Evolutionary conservation across 2,113 vertebrate species (phyloP), one percentile per base, ranked within the genome.

Genomic region (Scatophagus argus): DNA sequence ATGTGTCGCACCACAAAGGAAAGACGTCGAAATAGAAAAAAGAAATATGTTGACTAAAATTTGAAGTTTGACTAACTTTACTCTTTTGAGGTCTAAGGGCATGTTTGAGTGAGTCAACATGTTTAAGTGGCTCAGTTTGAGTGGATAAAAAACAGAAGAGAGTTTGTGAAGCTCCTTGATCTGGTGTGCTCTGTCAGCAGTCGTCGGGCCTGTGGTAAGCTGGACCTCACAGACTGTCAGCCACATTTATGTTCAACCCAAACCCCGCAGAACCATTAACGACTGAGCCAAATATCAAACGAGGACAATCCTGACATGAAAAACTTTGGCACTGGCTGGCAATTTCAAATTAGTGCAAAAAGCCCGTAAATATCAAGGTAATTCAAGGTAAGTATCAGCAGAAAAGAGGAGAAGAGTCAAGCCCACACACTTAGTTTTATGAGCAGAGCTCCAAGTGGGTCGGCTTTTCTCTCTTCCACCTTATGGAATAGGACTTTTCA

Each of bases 221-320:
- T 12, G 66, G 79, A 85, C 83, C 85, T 85, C 88, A 86, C 88
- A 88, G 72, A 55, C 76, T 49, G 78, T 69, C 83, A 60, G 62
- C 76, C 86, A 36, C 77, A 79, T 73, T 84, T 41, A 83, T 43
- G 44, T 65, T 81, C 1, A 67, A 67, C 59, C 56, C 16, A 46
- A 75, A 68, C 77, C 56, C 54, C 32, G 61, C 62, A 54, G 68
- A 74, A 34, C 36, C 34, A 38, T 32, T 8, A 27, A 31, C 8
- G 34, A 34, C 44, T 0, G 9, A 62, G 46, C 49, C 34, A 17
- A 55, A 66, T 9, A 62, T 51, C 9, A 69, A 52, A 83, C 54
- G 55, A 70, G 49, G 51, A 67, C 62, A 72, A 29, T 41, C 32
- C 32, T 64, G 74, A 62, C 46, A 17, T 47, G 17, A 38, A 41